Base-by-base conservation (phyloP, 1,140 invertebrate species). In the Pseudomyrmex flavicornis region DNA sequence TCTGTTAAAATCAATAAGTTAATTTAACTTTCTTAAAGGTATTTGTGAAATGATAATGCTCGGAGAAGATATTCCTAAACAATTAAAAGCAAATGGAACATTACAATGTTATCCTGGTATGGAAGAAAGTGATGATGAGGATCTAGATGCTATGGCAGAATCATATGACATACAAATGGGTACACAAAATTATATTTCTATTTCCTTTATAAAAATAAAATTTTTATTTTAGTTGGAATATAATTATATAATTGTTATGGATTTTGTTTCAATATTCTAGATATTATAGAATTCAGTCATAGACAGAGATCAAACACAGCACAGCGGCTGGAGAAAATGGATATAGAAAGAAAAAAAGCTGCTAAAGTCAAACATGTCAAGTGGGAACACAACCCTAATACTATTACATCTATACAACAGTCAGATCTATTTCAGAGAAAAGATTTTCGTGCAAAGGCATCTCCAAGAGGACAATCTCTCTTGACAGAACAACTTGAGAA, bases 221-320 rank as follows among this genome's bases (percentile, higher is more conserved):
- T 35, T 35, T 35, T 35, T 5, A 35, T 35, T 35, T 35, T 35
- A 35, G 5, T 35, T 35, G 35, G 5, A 35, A 35, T 35, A 35
- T 35, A 35, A 35, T 35, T 5, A 35, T 35, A 7, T 35, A 35
- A 26, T 3, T 26, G 22, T 35, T 5, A 35, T 35, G 35, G 35
- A 35, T 35, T 35, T 35, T 35, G 5, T 35, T 5, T 7, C 7
- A 35, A 35, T 35, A 35, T 35, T 35, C 35, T 35, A 35, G 35
- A 65, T n/a, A 48, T 74, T 15, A n/a, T 72, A 35, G 96, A 96
- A 85, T 96, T 95, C 63, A 92, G 91, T 85, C 93, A 94, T 54
- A 95, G 97, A 88, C 95, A 96, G 83, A 95, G 98, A 88, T 98
- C 98, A 9, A 98, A 99, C 91, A 99, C 98, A 58, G 97, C 98